Conservation (phyloP, 2,113 vertebrate species). For the Ifrita kowaldi region DNA sequence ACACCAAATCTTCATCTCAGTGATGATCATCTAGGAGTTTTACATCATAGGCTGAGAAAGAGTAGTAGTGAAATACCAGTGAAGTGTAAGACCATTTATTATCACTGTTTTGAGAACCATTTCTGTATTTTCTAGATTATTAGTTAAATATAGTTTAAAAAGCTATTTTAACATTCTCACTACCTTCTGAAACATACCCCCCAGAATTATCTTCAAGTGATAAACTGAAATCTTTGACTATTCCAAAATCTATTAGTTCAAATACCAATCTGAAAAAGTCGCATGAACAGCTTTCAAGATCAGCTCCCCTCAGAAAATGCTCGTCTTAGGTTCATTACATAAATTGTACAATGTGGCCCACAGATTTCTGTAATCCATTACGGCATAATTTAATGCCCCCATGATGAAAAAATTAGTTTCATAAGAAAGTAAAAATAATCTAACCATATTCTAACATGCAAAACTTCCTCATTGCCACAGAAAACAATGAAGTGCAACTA, state of each 20-base stretch:
- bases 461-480: background rate
- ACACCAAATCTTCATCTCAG: background rate
- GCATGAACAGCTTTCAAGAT: background rate
- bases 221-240: background rate
- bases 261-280: background rate
- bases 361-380: background rate
- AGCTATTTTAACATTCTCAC: background rate
- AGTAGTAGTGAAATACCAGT: background rate
- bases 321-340: background rate
- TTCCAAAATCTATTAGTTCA: background rate
- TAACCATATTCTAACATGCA: background rate
- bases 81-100: background rate
- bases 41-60: background rate
- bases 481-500: background rate
- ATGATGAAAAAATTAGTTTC: background rate
- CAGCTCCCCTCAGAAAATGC: background rate
- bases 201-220: background rate
- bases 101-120: background rate
- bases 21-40: background rate
- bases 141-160: background rate
- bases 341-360: background rate
- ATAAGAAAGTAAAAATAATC: background rate
- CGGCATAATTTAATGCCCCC: background rate
- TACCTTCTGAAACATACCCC: fast-evolving
- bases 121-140: background rate